These are phyloP conservation scores for Colostygia pectinataria DNA, from an alignment of 2,888 invertebrate genomes.

Conservation along the genomic window DNA sequence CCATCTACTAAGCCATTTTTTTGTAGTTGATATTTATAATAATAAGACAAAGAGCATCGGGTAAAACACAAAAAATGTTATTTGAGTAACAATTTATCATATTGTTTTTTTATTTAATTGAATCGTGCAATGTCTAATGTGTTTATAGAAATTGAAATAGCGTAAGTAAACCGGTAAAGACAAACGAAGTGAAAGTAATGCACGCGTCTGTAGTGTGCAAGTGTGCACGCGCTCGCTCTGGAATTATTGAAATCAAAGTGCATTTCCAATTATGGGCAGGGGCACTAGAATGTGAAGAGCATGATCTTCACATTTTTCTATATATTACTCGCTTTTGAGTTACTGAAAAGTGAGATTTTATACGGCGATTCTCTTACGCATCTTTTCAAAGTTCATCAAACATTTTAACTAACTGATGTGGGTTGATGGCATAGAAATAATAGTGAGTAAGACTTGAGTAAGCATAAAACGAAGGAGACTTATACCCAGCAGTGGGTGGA, in stretches of 20 bases:
- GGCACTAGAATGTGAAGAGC: constrained; percentile 1
- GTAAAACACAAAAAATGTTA: not conserved
- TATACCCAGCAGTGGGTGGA: no score
- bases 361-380: not conserved
- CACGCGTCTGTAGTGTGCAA: constrained; percentile 52
- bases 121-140: not conserved
- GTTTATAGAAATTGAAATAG: constrained; percentile 24
- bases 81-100: not conserved
- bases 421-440: no score
- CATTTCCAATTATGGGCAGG: constrained; percentile 40
- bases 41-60: no score
- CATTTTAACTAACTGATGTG: no score
- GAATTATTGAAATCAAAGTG: constrained; percentile 66
- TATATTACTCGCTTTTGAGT: not conserved
- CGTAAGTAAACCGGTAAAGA: constrained; percentile 42
- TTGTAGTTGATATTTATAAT: no score
- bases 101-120: not conserved
- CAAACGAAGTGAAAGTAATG: constrained; percentile 63
- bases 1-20: no score
- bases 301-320: not conserved
- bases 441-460: no score
- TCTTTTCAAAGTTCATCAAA: not conserved
- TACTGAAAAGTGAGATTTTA: not conserved
- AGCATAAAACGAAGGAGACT: no score
- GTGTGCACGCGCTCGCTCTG: constrained; percentile 47